phyloP scores from a whole-genome alignment of 2,888 invertebrate species.

The Lithophane semibrunnea region DNA sequence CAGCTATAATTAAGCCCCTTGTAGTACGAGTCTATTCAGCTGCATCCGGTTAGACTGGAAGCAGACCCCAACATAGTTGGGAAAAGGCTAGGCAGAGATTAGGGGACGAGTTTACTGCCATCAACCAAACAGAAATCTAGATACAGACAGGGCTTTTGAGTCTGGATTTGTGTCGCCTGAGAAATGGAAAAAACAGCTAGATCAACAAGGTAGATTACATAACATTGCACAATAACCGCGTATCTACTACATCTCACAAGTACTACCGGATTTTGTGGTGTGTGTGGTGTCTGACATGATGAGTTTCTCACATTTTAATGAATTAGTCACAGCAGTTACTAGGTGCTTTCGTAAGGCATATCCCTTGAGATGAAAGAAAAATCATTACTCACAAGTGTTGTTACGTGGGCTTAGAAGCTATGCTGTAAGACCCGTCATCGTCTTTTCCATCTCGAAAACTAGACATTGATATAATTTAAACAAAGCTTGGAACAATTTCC shows the following conservation, averaged over 20 bases:
- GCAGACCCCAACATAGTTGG: too few relatives aligned
- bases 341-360: conserved; percentile 38
- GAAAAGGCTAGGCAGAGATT: too few relatives aligned
- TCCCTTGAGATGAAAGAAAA: conserved; percentile 30
- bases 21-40: neutral
- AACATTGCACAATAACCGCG: conserved; percentile 44
- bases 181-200: neutral
- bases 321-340: conserved; percentile 42
- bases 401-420: conserved; percentile 10
- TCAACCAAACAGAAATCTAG: neutral
- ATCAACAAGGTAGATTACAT: conserved; percentile 18
- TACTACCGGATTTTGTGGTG: conserved; percentile 29
- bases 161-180: too few relatives aligned
- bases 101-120: neutral
- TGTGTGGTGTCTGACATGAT: conserved; percentile 10
- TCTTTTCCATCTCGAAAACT: conserved; percentile 20
- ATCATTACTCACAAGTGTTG: conserved; percentile 30
- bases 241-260: conserved; percentile 16
- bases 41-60: too few relatives aligned
- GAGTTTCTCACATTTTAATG: conserved; percentile 46
- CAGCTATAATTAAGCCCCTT: neutral
- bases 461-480: conserved; percentile 30
- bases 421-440: conserved; percentile 18
- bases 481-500: conserved; percentile 35
- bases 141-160: neutral